phyloP scores from a whole-genome alignment of 2,113 vertebrate genomes.

The Bubo bubo region DNA sequence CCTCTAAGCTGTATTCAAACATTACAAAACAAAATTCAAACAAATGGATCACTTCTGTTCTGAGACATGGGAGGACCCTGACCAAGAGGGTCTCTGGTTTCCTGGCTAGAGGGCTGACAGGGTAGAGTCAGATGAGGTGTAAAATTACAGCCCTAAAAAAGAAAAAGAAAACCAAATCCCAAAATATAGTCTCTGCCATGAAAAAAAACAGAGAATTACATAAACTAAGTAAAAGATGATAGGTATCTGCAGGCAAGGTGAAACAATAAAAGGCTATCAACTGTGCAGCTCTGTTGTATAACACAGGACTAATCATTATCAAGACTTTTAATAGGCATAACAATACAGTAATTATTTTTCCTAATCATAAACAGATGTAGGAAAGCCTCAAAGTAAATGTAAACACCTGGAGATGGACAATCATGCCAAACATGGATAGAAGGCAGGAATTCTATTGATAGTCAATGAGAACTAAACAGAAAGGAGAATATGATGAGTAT shows the following conservation, averaged over 20 bases:
- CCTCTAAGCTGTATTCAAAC: not conserved
- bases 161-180: not conserved
- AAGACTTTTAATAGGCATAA: not conserved
- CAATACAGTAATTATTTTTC: not conserved
- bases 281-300: not conserved
- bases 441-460: not conserved
- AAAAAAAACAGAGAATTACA: not conserved
- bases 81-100: not conserved
- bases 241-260: not conserved
- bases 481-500: accelerated
- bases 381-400: not conserved
- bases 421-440: not conserved
- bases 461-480: not conserved
- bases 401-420: not conserved
- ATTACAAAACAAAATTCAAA: not conserved
- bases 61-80: not conserved
- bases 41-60: not conserved
- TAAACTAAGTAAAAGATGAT: not conserved
- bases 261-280: not conserved
- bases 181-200: not conserved
- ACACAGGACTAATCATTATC: accelerated
- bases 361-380: not conserved
- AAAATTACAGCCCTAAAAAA: not conserved
- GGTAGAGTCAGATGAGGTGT: not conserved
- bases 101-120: not conserved